Base-by-base conservation (phyloP, 1,140 invertebrate genomes). In the Neocloeon triangulifer region DNA sequence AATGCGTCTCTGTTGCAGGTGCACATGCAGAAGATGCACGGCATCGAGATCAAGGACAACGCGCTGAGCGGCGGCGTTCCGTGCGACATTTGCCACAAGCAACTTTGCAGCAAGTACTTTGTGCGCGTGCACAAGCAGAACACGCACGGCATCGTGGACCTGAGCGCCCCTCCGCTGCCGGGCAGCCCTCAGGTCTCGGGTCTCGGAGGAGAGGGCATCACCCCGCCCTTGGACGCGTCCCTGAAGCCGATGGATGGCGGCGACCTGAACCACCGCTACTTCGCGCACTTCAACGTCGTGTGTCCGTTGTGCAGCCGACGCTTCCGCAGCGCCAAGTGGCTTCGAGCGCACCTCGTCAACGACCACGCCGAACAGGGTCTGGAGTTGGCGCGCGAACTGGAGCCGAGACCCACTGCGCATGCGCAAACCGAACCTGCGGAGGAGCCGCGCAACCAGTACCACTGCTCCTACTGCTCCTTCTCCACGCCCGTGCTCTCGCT, bases 1-100 rank as follows among this genome's bases (percentile, higher is more conserved):
- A n/a, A n/a, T n/a, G n/a, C n/a, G n/a, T n/a, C n/a, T n/a, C n/a
- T n/a, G n/a, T n/a, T n/a, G n/a, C n/a, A n/a, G n/a, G 97, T 91
- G 0, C 94, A 99, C 57, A 98, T 98, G 85, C 76, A 96, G 43
- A 78, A 95, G 50, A 95, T 97, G 80, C 94, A 99, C 52, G 89
- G 91, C 10, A 92, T 98, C 35, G 84, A 89, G 46, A 78, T 94
- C 23, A 84, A 89, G 52, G 81, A 79, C 44, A 80, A 78, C 1
- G 75, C 80, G 1, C 81, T 84, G 48, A 74, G 88, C 10, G 84
- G 82, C 5, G 84, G 85, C 3, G 85, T 92, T 1, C 77, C 84
- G 5, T 95, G 89, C 58, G 88, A 95, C 50, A 82, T 95, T 35
- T 97, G 89, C 49, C 82, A 92, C 51, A 97, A 97, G 53, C 88